phyloP scores from a whole-genome alignment of 1,140 invertebrate species.

The Hycleus phaleratus region DNA sequence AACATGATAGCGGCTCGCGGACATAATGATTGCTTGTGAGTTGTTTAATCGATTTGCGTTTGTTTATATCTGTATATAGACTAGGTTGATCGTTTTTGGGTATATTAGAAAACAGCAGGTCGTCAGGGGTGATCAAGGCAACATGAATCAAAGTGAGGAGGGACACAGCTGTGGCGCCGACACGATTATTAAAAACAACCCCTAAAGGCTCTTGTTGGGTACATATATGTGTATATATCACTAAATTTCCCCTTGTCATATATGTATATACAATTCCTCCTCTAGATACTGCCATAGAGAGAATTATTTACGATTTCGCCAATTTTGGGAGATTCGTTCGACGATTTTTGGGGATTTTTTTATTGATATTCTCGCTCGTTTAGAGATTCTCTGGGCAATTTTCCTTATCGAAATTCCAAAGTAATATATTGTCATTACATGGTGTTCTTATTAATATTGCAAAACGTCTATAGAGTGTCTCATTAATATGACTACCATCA shows the following conservation, averaged over 20 bases:
- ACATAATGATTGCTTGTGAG: conserved; percentile 16
- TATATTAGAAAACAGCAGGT: conserved; percentile 11
- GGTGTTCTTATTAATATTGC: too few species aligned
- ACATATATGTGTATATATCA: not conserved
- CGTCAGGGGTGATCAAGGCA: not conserved
- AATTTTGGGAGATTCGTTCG: too few species aligned
- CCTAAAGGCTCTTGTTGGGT: not conserved
- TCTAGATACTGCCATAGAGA: too few species aligned
- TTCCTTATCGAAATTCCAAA: too few species aligned
- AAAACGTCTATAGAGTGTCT: too few species aligned
- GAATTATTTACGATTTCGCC: too few species aligned
- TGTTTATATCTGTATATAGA: not conserved
- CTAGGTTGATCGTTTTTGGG: not conserved
- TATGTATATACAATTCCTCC: too few species aligned
- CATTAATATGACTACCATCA: too few species aligned
- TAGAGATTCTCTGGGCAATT: too few species aligned
- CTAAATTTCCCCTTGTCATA: not conserved
- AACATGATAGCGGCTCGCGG: not conserved
- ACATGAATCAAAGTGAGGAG: not conserved
- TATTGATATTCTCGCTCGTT: too few species aligned
- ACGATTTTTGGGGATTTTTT: too few species aligned
- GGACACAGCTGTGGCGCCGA: not conserved
- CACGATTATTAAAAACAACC: conserved; percentile 16
- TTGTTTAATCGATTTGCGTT: conserved; percentile 19
- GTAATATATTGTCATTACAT: too few species aligned